These are phyloP conservation scores for Cephalopachus bancanus DNA, from an alignment of 2,797 vertebrate species.

Conservation along the genomic window DNA sequence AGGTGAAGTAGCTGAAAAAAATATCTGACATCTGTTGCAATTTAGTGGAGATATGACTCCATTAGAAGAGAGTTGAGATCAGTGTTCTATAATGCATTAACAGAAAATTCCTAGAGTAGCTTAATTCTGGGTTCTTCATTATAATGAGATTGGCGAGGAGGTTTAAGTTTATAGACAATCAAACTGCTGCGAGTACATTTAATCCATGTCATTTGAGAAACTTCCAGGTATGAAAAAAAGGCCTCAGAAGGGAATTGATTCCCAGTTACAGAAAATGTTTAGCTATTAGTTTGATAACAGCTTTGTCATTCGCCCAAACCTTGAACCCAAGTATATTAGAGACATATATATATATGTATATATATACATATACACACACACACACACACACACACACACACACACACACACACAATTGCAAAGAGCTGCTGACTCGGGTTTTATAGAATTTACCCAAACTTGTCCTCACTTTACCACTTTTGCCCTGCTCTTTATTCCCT, in stretches of 20 bases:
- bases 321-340: neutral
- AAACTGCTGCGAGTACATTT: neutral
- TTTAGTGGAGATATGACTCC: neutral
- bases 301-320: neutral
- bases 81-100: neutral
- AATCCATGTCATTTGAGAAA: neutral
- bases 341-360: no score
- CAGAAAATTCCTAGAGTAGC: neutral
- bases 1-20: neutral
- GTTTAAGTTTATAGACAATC: neutral
- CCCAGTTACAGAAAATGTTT: neutral
- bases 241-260: neutral
- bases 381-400: no score
- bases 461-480: neutral
- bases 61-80: neutral
- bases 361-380: no score
- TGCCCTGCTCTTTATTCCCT: neutral
- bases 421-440: neutral
- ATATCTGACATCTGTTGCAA: neutral
- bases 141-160: neutral
- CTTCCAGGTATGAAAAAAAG: neutral
- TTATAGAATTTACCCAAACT: neutral
- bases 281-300: neutral
- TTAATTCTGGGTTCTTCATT: slow-evolving; percentile 17
- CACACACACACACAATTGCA: neutral